These are phyloP conservation scores for Parauchenoglanis ngamensis DNA, from an alignment of 2,797 vertebrate species.

Conservation along the genomic window DNA sequence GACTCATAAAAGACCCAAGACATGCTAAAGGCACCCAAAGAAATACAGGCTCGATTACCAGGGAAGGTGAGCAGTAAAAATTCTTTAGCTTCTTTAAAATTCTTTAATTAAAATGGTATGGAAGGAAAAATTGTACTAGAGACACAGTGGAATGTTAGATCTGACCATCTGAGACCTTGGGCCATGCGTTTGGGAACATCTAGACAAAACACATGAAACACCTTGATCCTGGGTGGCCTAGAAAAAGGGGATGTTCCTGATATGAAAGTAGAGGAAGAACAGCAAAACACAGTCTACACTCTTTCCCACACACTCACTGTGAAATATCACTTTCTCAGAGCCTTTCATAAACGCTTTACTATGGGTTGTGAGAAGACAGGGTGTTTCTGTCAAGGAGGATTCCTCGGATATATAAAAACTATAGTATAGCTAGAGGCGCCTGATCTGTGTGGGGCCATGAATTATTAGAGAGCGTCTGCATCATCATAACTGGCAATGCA, in stretches of 20 bases:
- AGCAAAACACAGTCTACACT: background rate
- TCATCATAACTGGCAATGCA: constrained; percentile 2
- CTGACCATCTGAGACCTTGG: background rate
- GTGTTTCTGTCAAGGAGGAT: constrained; percentile 19
- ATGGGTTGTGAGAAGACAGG: constrained; percentile 19
- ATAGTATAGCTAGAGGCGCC: constrained; percentile 6
- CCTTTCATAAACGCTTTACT: constrained; percentile 32
- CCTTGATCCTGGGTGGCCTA: constrained; percentile 33
- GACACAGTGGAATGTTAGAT: constrained; percentile 21
- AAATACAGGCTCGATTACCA: background rate
- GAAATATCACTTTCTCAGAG: constrained; percentile 21
- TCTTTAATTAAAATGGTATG: constrained; percentile 37
- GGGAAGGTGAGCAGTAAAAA: background rate
- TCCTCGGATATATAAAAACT: constrained; percentile 19
- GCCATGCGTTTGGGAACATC: background rate
- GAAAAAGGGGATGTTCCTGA: constrained; percentile 23
- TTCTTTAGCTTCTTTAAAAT: constrained; percentile 18
- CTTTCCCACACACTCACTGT: background rate
- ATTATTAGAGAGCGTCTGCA: constrained; percentile 1
- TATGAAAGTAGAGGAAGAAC: constrained; percentile 35
- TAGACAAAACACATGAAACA: constrained; percentile 11
- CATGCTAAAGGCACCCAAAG: background rate
- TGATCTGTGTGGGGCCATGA: constrained; percentile 31
- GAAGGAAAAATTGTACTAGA: constrained; percentile 1
- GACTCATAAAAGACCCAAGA: background rate